Conservation (phyloP, 2,888 invertebrate genomes). For the Dryocosmus kuriphilus region DNA sequence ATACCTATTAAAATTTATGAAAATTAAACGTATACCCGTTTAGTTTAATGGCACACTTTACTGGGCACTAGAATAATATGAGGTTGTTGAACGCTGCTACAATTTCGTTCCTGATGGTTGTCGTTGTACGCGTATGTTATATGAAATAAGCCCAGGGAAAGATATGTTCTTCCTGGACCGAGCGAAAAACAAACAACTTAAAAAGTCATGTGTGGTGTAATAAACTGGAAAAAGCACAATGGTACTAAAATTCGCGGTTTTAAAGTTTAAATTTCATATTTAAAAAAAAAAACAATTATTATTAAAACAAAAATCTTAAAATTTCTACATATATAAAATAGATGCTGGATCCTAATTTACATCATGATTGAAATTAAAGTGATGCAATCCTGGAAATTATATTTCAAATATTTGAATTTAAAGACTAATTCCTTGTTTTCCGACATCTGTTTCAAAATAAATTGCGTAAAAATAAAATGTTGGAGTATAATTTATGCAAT, state of each 20-base stretch:
- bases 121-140: background rate
- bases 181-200: constrained; percentile 31
- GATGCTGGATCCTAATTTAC: no score
- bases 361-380: no score
- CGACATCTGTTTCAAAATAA: no score
- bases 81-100: constrained; percentile 37
- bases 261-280: background rate
- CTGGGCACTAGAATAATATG: constrained; percentile 33
- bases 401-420: no score
- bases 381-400: no score
- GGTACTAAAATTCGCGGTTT: background rate
- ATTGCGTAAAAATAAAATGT: no score
- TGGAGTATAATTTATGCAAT: no score
- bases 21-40: constrained; percentile 32
- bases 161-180: constrained; percentile 28
- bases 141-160: constrained; percentile 19
- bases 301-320: no score
- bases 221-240: constrained; percentile 20
- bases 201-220: constrained; percentile 7
- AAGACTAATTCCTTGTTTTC: no score
- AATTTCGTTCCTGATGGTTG: constrained; percentile 31
- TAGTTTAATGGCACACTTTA: constrained; percentile 35
- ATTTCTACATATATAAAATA: no score
- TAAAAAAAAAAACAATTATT: background rate
- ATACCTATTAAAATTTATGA: constrained; percentile 36